A percentile compares a stretch with the other conserved stretches of the same genome.
These are phyloP conservation scores for Gnathonemus longibarbis DNA, from an alignment of 2,113 vertebrate genomes.

Conservation along the genomic window DNA sequence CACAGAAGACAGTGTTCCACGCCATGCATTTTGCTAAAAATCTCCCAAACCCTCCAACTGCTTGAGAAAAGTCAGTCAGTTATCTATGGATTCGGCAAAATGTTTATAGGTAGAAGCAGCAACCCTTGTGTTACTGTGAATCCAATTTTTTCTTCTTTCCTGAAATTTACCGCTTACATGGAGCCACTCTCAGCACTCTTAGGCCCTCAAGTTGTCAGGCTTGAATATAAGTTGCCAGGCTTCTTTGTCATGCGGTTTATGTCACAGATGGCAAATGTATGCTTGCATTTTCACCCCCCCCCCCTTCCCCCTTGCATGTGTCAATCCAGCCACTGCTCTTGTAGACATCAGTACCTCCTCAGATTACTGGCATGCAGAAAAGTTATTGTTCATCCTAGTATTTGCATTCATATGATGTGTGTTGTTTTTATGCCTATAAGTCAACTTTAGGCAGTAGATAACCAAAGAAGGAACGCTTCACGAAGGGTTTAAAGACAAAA, in stretches of 20 bases:
- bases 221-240: slow-evolving; percentile 56
- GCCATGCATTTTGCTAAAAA: background rate
- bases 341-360: slow-evolving; percentile 36
- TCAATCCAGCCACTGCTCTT: slow-evolving; percentile 39
- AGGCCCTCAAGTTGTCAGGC: background rate
- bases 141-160: background rate
- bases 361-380: slow-evolving; percentile 31
- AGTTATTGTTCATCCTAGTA: slow-evolving; percentile 27
- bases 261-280: slow-evolving; percentile 43
- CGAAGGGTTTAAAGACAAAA: slow-evolving; percentile 37
- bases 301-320: slow-evolving; percentile 49
- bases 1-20: background rate
- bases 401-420: slow-evolving; percentile 34
- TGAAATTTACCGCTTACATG: background rate
- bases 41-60: background rate
- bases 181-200: background rate
- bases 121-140: background rate
- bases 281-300: slow-evolving; percentile 32
- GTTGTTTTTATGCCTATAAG: slow-evolving; percentile 52
- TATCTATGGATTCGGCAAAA: background rate
- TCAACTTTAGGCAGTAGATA: slow-evolving; percentile 62
- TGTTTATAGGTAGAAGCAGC: background rate
- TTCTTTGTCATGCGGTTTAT: slow-evolving; percentile 30
- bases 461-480: slow-evolving; percentile 68
- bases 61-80: background rate